Evolutionary conservation across 2,113 vertebrate species (phyloP).

Genomic region (Salvator merianae): DNA sequence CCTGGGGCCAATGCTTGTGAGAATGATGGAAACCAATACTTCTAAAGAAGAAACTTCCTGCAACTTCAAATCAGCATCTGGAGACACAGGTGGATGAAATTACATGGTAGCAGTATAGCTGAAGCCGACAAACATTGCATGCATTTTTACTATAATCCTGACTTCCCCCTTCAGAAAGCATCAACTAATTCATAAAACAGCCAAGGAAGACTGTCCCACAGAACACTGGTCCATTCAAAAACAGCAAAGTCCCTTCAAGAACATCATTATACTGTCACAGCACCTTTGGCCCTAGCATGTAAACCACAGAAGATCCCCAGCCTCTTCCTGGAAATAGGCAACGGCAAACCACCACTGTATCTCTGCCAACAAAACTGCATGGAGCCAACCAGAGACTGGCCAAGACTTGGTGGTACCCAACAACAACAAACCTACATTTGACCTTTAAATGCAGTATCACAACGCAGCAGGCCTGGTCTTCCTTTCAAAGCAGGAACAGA

Average conservation of each 20-base stretch:
- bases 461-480: background rate
- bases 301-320: too few relatives aligned
- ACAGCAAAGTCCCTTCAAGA: background rate
- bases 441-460: background rate
- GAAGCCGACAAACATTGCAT: constrained; percentile 24
- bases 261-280: background rate
- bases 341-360: too few relatives aligned
- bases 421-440: background rate
- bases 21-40: constrained; percentile 48
- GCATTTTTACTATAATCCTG: background rate
- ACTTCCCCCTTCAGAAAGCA: constrained; percentile 23
- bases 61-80: constrained; percentile 42
- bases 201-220: background rate
- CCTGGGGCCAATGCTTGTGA: constrained; percentile 46
- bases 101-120: constrained; percentile 49
- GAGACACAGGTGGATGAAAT: constrained; percentile 60
- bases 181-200: constrained; percentile 35
- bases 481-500: background rate
- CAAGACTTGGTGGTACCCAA: too few relatives aligned
- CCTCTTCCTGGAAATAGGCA: too few relatives aligned
- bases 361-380: too few relatives aligned
- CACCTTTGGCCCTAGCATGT: background rate
- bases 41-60: constrained; percentile 53
- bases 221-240: constrained; percentile 30
- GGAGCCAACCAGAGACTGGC: too few relatives aligned